These are phyloP conservation scores for Heteromurus nitidus DNA, from an alignment of 2,888 invertebrate genomes.

Conservation along the genomic window DNA sequence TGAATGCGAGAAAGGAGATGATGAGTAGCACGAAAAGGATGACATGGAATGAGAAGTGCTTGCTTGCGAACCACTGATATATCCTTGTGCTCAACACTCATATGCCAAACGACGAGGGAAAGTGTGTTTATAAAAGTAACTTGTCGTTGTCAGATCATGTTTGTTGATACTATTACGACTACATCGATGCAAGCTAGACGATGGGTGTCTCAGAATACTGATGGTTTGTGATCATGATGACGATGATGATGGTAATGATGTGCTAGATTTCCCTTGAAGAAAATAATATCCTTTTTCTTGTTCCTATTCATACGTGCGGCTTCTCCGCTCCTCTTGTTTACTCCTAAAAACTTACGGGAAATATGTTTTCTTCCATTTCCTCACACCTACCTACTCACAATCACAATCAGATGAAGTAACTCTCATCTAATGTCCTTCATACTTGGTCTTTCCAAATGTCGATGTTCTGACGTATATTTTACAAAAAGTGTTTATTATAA, in stretches of 20 bases:
- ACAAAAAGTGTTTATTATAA: too few species aligned
- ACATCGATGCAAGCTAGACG: not conserved
- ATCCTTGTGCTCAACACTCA: not conserved
- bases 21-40: not conserved
- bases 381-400: too few species aligned
- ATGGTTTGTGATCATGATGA: constrained; percentile 22
- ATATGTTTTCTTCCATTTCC: too few species aligned
- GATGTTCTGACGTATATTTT: too few species aligned
- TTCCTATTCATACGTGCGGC: not conserved
- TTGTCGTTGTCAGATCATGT: constrained; percentile 15
- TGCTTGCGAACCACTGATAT: not conserved
- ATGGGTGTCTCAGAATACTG: not conserved
- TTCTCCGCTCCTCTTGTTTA: not conserved
- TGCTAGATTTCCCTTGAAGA: constrained; percentile 16
- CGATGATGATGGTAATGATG: constrained; percentile 1
- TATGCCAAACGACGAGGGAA: constrained; percentile 20
- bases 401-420: too few species aligned
- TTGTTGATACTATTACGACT: constrained; percentile 20
- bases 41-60: not conserved
- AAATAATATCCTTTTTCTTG: constrained; percentile 3
- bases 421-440: too few species aligned
- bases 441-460: too few species aligned
- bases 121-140: constrained; percentile 25
- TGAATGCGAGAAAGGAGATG: constrained; percentile 2
- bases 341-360: too few species aligned